These are phyloP conservation scores for Acleris sparsana DNA, from an alignment of 2,888 invertebrate species.

Conservation along the genomic window DNA sequence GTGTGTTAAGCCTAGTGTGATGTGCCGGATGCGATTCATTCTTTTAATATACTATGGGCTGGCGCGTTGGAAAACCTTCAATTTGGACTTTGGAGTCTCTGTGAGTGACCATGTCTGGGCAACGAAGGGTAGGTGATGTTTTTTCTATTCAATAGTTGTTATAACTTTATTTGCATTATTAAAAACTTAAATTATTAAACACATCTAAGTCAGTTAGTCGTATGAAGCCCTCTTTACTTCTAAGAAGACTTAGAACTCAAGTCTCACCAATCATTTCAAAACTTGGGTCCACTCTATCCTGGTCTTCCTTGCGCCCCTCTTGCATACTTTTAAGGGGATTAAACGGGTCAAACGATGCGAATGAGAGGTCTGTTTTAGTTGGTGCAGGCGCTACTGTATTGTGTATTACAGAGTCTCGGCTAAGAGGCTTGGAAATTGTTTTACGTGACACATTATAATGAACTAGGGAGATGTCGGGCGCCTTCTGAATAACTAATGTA, in stretches of 20 bases:
- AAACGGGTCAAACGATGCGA: constrained; percentile 5
- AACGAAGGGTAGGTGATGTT: too few species aligned
- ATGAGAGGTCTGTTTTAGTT: constrained; percentile 18
- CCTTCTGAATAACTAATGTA: constrained; percentile 54
- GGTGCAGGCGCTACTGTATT: constrained; percentile 21
- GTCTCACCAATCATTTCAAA: constrained; percentile 39
- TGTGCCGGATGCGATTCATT: too few species aligned
- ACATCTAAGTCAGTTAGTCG: constrained; percentile 28
- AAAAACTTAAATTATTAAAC: too few species aligned
- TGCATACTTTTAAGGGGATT: constrained; percentile 5
- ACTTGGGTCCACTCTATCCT: constrained; percentile 12
- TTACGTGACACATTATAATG: constrained; percentile 70
- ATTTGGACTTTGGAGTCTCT: too few species aligned
- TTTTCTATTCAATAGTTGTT: too few species aligned
- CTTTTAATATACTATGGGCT: too few species aligned
- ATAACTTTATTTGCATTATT: too few species aligned
- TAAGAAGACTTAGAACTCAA: constrained; percentile 33
- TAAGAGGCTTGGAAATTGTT: constrained; percentile 70
- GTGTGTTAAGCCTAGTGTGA: too few species aligned
- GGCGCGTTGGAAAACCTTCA: too few species aligned
- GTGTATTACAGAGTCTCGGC: constrained; percentile 48
- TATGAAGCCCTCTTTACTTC: constrained; percentile 36
- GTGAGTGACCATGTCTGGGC: too few species aligned
- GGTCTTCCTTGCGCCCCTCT: constrained; percentile 1
- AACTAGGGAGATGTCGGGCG: constrained; percentile 58